Evolutionary conservation across 2,797 vertebrate genomes (phyloP), one percentile per base, ranked within the genome.

Genomic region (Triplophysa bombifrons): DNA sequence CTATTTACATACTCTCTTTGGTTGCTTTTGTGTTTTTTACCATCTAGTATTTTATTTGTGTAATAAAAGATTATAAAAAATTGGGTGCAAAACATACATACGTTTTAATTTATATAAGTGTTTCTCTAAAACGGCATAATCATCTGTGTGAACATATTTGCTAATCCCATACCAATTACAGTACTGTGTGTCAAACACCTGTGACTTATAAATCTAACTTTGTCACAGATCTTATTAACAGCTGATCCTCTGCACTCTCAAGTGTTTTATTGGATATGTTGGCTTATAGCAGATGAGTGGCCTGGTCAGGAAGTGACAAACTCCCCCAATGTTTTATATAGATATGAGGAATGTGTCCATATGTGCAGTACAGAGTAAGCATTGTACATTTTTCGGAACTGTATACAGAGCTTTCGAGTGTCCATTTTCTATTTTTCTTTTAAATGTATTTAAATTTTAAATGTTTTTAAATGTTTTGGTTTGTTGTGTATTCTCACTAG

Each of bases 151-250:
- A 44, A n/a, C 20, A 17, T 46, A 25, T 71, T 71, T 64, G 46
- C 30, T 41, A 70, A 63, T 71, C 30, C 63, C n/a, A 27, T 22
- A 16, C 25, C 34, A 7, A 22, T 63, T 70, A 41, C 41, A 55
- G 46, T 67, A 68, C 50, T 51, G 44, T 55, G 27, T 78, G 71
- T 80, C 74, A 67, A 51, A 34, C 82, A 82, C 80, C 84, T 82
- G 80, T 84, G 73, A 66, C 38, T 73, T 78, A 84, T 86, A 82
- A 84, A 84, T 86, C 80, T 80, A 76, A 81, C 46, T 74, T 80
- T 69, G 81, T 55, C 82, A 82, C 84, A 82, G 65, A 66, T 71
- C 61, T 80, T 82, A 80, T 77, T 67, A 82, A 66, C 63, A 64
- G 77, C 80, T 82, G 82, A 80, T 84, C 70, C 73, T 78, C 55